Evolutionary conservation across 2,113 vertebrate genomes (phyloP), one percentile per base, ranked within the genome.

Genomic region (Xenotilapia caudafasciata): DNA sequence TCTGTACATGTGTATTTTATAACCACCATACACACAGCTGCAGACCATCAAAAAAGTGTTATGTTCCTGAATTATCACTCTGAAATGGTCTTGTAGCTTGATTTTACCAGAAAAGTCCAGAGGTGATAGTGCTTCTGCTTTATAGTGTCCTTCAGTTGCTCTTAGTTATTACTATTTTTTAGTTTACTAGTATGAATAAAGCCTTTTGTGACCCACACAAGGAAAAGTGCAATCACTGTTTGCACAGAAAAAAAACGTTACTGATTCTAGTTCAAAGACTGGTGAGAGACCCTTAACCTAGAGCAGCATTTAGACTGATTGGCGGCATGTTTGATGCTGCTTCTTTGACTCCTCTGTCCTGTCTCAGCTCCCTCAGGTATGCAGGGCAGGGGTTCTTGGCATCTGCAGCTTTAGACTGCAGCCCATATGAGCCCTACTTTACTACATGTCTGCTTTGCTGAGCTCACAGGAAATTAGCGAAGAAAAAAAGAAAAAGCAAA

Each of bases 381-480:
- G 91, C 80, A 82, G 88, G 65, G 90, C 92, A 86, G 90, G 89
- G 84, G 89, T 92, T 94, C 82, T 89, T 91, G 92, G 90, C 91
- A 92, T 90, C 47, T 28, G 23, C 84, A 56, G 75, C 80, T 81
- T 80, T 38, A 90, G 85, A 92, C 91, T 94, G 93, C 83, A 83
- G 86, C 83, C 94, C 92, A 92, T 90, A 93, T 95, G 92, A 93
- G 87, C 9, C 89, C 23, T n/a, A 4, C 83, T 90, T 83, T 80
- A 86, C 89, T 86, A 54, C 26, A 83, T 85, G 84, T 86, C 88
- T 90, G 80, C 42, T 33, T 2, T 28, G 42, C 82, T 92, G 17
- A 4, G 35, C 82, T 83, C 60, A 91, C 93, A 95, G 95, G 95
- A 96, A 96, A 94, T 94, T 95, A 51, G 49, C 82, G 79, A 68